phyloP scores from a whole-genome alignment of 2,113 vertebrate species.

The Poeciliopsis retropinna region DNA sequence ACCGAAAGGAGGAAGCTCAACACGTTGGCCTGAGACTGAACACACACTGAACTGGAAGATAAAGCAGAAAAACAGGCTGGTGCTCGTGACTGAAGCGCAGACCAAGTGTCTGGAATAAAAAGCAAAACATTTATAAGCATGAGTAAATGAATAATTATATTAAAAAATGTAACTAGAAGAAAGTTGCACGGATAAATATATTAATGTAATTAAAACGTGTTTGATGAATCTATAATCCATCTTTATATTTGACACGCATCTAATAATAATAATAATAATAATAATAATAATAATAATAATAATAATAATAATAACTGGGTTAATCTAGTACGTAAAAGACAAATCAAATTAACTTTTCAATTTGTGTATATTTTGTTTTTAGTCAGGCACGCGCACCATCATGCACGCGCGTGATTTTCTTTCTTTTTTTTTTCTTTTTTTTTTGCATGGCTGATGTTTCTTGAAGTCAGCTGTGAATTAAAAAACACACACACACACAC shows the following conservation, averaged over 20 bases:
- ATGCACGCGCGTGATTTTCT: neutral
- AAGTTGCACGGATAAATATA: neutral
- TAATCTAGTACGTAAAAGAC: neutral
- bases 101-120: neutral
- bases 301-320: neutral
- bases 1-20: conserved; percentile 16
- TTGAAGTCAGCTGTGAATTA: conserved; percentile 65
- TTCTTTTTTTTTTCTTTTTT: neutral
- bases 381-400: neutral
- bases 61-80: neutral
- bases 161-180: neutral
- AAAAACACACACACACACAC: conserved; percentile 32
- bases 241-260: neutral
- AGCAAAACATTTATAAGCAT: neutral
- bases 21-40: conserved; percentile 55
- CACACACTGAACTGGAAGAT: conserved; percentile 2
- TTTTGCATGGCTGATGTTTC: conserved; percentile 19
- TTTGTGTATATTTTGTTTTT: neutral
- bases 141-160: neutral
- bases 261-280: neutral
- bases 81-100: neutral
- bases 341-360: neutral
- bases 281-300: neutral
- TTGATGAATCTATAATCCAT: too few relatives aligned
- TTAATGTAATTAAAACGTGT: neutral